Conservation (phyloP, 2,797 vertebrate species). For the Cygnus olor region DNA sequence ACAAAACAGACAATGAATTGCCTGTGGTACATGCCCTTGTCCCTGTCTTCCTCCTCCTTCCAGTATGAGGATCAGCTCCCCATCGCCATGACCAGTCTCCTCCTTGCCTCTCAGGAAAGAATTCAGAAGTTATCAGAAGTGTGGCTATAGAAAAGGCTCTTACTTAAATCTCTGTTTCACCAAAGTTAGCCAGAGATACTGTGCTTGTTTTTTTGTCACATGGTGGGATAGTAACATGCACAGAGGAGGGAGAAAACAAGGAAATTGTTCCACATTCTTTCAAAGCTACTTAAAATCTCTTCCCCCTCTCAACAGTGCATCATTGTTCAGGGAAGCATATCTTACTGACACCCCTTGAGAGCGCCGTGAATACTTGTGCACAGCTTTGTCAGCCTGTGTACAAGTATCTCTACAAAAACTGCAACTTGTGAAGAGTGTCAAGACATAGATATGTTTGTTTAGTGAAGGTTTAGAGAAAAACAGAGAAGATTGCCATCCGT, state of each 20-base stretch:
- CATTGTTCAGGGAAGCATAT: not conserved
- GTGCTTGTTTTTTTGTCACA: not conserved
- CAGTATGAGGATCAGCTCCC: not conserved
- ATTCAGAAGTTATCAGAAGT: not conserved
- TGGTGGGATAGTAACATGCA: not conserved
- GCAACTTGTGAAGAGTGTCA: not conserved
- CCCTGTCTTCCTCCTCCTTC: not conserved
- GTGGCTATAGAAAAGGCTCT: not conserved
- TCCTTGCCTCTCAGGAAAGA: not conserved
- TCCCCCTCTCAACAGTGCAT: not conserved
- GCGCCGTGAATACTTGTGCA: not conserved
- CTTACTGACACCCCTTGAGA: not conserved
- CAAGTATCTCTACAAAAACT: not conserved
- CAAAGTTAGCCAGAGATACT: not conserved
- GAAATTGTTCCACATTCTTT: not conserved
- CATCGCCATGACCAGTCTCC: not conserved
- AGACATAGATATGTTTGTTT: not conserved
- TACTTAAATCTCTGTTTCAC: not conserved
- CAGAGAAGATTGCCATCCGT: not conserved
- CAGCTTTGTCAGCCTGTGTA: not conserved
- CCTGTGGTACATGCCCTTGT: not conserved
- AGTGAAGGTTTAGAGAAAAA: not conserved
- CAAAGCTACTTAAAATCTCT: conserved; percentile 32
- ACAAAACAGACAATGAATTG: not conserved
- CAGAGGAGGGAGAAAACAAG: not conserved